These are phyloP conservation scores for Drosophila serrata DNA, from an alignment of 1,140 invertebrate genomes.

Conservation along the genomic window DNA sequence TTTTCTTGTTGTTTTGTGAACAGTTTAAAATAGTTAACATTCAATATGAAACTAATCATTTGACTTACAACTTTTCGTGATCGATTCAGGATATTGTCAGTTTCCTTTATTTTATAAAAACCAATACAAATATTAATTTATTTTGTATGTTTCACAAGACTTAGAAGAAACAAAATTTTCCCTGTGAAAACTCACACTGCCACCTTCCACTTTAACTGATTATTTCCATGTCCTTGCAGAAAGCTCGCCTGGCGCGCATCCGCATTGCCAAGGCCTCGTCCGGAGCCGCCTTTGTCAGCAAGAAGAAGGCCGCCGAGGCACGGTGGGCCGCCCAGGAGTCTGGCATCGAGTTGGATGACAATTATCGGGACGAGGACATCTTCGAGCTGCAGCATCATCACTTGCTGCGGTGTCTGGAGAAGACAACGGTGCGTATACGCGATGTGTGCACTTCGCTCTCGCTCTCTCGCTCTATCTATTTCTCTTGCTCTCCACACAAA, in stretches of 20 bases:
- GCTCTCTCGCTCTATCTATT: conserved; percentile 11
- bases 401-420: conserved; percentile 98
- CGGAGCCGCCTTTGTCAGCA: conserved; percentile 99
- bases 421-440: conserved; percentile 94
- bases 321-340: conserved; percentile 95
- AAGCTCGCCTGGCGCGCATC: conserved; percentile 98
- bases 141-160: neutral
- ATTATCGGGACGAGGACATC: conserved; percentile 97
- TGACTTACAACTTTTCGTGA: neutral
- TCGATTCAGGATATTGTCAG: neutral
- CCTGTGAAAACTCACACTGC: neutral
- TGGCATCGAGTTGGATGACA: conserved; percentile 94
- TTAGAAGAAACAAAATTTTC: too few species aligned
- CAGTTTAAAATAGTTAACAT: too few species aligned
- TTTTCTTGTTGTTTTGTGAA: too few species aligned
- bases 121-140: neutral
- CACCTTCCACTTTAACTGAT: neutral
- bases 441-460: conserved; percentile 25
- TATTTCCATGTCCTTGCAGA: conserved; percentile 89
- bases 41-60: too few species aligned
- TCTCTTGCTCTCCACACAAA: conserved; percentile 21
- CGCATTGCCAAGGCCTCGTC: conserved; percentile 99
- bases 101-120: neutral
- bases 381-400: conserved; percentile 99
- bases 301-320: conserved; percentile 99